Evolutionary conservation across 1,140 invertebrate genomes (phyloP).

Genomic region (Leptonema lineaticorne): DNA sequence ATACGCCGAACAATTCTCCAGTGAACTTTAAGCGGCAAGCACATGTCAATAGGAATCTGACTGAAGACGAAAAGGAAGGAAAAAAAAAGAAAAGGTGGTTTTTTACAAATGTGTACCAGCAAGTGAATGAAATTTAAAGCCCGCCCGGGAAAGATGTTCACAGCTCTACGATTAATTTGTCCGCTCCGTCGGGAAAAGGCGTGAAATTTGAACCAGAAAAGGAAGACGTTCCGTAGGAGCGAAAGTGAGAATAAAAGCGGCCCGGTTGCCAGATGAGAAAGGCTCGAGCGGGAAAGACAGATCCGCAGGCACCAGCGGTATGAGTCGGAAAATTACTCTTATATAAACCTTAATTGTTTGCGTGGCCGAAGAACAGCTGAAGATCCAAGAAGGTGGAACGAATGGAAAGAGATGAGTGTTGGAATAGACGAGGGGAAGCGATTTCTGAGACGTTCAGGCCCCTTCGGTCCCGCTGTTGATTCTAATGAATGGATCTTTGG

Average conservation of each 20-base stretch:
- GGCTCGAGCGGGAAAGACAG: background rate
- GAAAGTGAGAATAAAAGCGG: no score
- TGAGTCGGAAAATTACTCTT: conserved; percentile 30
- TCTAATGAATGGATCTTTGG: conserved; percentile 31
- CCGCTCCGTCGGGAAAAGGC: conserved; percentile 15
- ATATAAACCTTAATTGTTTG: conserved; percentile 35
- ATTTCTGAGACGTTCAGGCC: background rate
- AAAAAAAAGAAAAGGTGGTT: no score
- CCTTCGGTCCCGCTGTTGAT: conserved; percentile 9
- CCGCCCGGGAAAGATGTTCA: conserved; percentile 32
- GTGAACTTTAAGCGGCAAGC: no score
- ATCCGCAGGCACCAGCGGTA: background rate
- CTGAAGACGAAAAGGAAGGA: no score
- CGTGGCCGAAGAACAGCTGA: conserved; percentile 8
- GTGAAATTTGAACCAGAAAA: conserved; percentile 31
- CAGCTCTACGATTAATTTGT: conserved; percentile 32
- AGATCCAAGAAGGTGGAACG: no score
- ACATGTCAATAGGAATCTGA: no score
- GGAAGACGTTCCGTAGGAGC: no score
- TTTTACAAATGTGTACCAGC: no score
- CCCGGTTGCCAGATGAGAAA: background rate
- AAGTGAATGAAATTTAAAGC: conserved; percentile 34
- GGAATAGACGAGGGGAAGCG: background rate
- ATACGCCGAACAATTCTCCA: no score
- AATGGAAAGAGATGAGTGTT: no score